Evolutionary conservation across 2,113 vertebrate species (phyloP), one percentile per base, ranked within the genome.

Genomic region (Centropus bengalensis): DNA sequence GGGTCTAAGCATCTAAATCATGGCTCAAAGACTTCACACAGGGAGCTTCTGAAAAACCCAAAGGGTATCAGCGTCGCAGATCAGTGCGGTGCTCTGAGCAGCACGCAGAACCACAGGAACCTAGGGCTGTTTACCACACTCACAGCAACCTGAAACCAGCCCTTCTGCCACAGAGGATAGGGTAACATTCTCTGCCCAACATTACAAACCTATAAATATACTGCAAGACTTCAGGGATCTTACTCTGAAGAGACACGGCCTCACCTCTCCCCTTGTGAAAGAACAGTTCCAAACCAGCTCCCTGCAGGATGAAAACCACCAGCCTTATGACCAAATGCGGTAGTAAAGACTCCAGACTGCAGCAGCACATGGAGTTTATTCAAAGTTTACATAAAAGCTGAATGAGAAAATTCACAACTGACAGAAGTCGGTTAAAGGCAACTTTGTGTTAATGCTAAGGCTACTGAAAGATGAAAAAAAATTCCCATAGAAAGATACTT

Each of bases 161-260:
- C 4, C 78, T 83, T 79, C 87, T 62, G 67, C 82, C 42, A 49
- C 88, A 24, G 58, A 96, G 96, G 97, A 69, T 96, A 95, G 90
- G 30, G 70, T 97, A 92, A 96, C 95, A 62, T 30, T 52, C 88
- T 32, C 88, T 32, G n/a, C 44, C 68, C 87, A 52, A 93, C 95
- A 71, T 56, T 52, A 78, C 93, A 59, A 84, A 62, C 74, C 97
- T 97, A 98, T 96, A 97, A 98, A 98, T 97, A 98, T 2, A 78
- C 91, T 69, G 62, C 54, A 33, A 87, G 93, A 68, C 58, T 69
- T 32, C 14, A 16, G 59, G 69, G 88, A 80, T 93, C 94, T 94
- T 91, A 75, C 83, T 96, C 92, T 87, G 88, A 94, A 69, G 71
- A 89, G 83, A 87, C 8, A 7, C n/a, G 81, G 62, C 64, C 86